Evolutionary conservation across 1,140 invertebrate genomes (phyloP).

Genomic region (Leptonema lineaticorne): DNA sequence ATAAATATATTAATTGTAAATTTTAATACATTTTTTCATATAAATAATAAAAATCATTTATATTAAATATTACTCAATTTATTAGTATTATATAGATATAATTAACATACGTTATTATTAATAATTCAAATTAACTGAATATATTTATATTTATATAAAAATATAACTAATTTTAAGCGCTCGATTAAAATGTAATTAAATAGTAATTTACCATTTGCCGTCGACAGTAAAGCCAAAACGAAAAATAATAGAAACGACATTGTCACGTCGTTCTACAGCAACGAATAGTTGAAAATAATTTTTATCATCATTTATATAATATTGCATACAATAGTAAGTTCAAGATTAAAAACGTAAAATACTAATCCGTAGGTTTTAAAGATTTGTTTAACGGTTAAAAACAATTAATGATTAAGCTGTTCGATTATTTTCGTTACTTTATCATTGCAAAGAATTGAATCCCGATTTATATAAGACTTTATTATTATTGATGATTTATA

Average conservation of each 20-base stretch:
- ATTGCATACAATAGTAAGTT: neutral
- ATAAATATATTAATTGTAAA: neutral
- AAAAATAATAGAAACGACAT: conserved; percentile 5
- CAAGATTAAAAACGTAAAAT: neutral
- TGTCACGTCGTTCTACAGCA: neutral
- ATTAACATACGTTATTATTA: neutral
- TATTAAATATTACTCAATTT: too few relatives aligned
- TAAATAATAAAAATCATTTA: too few relatives aligned
- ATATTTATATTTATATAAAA: neutral
- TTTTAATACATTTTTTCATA: neutral
- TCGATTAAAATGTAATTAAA: neutral
- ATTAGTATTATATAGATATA: too few relatives aligned
- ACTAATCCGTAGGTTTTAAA: neutral
- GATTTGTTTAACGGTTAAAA: too few relatives aligned
- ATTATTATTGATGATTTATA: too few relatives aligned
- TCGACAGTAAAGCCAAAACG: neutral
- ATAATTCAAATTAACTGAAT: neutral
- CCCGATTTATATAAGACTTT: too few relatives aligned
- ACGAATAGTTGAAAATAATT: neutral
- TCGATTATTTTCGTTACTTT: too few relatives aligned
- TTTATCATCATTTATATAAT: neutral
- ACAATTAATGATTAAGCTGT: too few relatives aligned
- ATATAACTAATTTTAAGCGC: neutral
- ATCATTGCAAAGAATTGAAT: too few relatives aligned
- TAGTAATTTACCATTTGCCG: neutral